These are phyloP conservation scores for Corvus moneduloides DNA, from an alignment of 2,113 vertebrate species.

Conservation along the genomic window DNA sequence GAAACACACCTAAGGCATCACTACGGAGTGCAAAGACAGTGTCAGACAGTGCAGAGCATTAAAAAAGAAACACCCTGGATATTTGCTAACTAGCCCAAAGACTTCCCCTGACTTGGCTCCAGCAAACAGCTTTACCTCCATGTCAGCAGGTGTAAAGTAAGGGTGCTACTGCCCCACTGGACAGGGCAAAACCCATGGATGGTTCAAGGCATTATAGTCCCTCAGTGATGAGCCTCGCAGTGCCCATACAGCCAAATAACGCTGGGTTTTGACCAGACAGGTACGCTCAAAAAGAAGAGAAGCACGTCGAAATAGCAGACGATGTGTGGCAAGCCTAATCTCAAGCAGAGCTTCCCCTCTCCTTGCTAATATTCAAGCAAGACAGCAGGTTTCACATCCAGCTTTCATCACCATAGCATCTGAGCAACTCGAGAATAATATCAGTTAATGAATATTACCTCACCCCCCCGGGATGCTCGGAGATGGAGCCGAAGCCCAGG, in stretches of 20 bases:
- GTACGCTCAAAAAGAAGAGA: neutral
- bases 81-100: neutral
- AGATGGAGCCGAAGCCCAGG: slow-evolving; percentile 46
- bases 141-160: neutral
- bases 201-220: neutral
- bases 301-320: neutral
- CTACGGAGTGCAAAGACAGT: neutral
- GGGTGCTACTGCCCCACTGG: neutral
- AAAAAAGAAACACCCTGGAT: neutral
- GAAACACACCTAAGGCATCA: neutral
- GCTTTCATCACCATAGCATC: slow-evolving; percentile 28
- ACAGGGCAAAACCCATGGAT: neutral
- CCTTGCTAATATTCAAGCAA: neutral
- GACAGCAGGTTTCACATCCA: neutral
- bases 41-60: neutral
- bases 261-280: neutral
- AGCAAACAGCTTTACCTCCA: neutral
- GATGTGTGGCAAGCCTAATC: neutral
- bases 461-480: neutral
- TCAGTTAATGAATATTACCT: slow-evolving; percentile 64
- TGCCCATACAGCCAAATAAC: neutral
- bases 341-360: neutral
- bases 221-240: neutral
- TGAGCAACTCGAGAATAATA: slow-evolving; percentile 48
- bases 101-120: neutral